phyloP scores from a whole-genome alignment of 1,140 invertebrate genomes.

The Gyrodactylus salaris region DNA sequence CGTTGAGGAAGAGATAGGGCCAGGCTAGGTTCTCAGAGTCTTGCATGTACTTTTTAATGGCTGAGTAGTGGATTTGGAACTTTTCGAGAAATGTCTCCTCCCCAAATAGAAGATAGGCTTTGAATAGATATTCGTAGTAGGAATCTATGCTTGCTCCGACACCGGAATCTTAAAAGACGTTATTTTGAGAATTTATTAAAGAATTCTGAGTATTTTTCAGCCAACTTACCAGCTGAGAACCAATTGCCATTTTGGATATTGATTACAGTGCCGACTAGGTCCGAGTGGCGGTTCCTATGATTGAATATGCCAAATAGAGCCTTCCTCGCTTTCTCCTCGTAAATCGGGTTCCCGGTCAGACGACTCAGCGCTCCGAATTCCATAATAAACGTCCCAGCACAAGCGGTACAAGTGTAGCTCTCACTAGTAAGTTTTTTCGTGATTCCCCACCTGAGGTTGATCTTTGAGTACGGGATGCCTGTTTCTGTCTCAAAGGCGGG shows the following conservation, averaged over 20 bases:
- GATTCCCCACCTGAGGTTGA: constrained; percentile 17
- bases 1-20: not conserved
- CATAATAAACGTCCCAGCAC: constrained; percentile 83
- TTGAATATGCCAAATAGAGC: constrained; percentile 89
- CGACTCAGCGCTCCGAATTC: constrained; percentile 79
- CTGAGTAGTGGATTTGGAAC: constrained; percentile 76
- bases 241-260: constrained; percentile 71
- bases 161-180: constrained; percentile 37
- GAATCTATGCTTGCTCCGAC: constrained; percentile 96
- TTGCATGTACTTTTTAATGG: constrained; percentile 80
- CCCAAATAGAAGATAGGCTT: constrained; percentile 39
- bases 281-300: constrained; percentile 45
- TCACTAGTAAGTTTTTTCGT: not conserved
- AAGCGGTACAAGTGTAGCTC: constrained; percentile 57
- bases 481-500: constrained; percentile 89
- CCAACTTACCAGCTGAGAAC: constrained; percentile 40
- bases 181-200: too few relatives aligned
- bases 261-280: constrained; percentile 19
- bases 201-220: too few relatives aligned
- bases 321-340: constrained; percentile 29
- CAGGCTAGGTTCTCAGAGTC: not conserved
- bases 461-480: constrained; percentile 71
- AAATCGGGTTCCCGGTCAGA: constrained; percentile 55
- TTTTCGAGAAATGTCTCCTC: constrained; percentile 56
- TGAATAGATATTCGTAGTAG: constrained; percentile 88